These are phyloP conservation scores for Macropodus opercularis DNA, from an alignment of 2,797 vertebrate genomes.

Conservation along the genomic window DNA sequence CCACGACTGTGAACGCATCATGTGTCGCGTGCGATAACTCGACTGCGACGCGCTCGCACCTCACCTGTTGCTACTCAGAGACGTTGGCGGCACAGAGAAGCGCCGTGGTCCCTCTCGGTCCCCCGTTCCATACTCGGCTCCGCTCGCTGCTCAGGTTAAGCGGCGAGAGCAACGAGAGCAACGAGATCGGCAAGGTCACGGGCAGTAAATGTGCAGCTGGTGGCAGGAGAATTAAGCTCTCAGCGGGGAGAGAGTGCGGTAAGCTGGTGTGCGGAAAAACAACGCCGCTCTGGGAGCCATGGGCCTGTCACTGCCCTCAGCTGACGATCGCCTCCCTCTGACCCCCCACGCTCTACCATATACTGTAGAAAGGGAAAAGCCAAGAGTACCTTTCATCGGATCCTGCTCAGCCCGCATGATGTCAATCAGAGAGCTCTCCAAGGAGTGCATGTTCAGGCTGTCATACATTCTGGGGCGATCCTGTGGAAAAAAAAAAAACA, in stretches of 20 bases:
- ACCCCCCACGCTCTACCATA: neutral
- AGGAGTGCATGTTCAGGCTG: constrained; percentile 98
- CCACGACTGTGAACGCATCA: neutral
- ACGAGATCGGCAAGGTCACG: constrained; percentile 64
- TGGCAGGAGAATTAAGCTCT: constrained; percentile 66
- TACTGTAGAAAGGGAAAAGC: constrained; percentile 37
- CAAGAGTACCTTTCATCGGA: constrained; percentile 92
- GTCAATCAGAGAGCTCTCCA: constrained; percentile 99
- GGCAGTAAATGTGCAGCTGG: constrained; percentile 63
- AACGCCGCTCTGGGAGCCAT: constrained; percentile 43
- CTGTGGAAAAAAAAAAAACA: constrained; percentile 74
- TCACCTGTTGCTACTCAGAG: neutral
- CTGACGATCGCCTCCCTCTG: constrained; percentile 37
- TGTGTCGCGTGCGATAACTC: neutral
- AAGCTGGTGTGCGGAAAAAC: constrained; percentile 61
- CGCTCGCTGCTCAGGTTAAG: constrained; percentile 66
- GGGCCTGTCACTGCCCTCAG: constrained; percentile 10
- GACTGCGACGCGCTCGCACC: neutral
- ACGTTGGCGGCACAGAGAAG: neutral
- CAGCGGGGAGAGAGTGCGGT: constrained; percentile 57
- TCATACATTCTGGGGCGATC: constrained; percentile 97
- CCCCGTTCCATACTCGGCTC: neutral
- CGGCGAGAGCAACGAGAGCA: constrained; percentile 53
- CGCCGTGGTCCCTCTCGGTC: neutral
- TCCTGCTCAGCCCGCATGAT: constrained; percentile 99